phyloP scores from a whole-genome alignment of 2,113 vertebrate genomes.

The Montifringilla adamsi region DNA sequence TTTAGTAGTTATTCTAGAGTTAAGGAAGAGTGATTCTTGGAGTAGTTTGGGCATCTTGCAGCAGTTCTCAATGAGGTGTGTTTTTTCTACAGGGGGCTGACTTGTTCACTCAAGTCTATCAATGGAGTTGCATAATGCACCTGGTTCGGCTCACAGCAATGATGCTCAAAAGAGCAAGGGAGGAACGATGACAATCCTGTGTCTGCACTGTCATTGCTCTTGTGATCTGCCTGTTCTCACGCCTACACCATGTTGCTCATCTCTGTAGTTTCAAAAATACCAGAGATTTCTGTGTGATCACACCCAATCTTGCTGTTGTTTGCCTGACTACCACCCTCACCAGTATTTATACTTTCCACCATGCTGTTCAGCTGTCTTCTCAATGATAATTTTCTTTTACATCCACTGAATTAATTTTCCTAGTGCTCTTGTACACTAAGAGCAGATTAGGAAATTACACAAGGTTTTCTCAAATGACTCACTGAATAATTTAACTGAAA shows the following conservation, averaged over 20 bases:
- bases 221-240: background rate
- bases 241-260: background rate
- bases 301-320: background rate
- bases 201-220: background rate
- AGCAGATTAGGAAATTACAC: background rate
- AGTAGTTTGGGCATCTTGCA: background rate
- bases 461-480: background rate
- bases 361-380: background rate
- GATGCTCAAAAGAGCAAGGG: background rate
- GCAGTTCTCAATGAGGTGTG: background rate
- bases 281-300: background rate
- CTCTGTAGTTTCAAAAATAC: background rate
- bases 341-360: background rate
- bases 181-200: background rate
- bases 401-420: background rate
- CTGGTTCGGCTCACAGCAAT: background rate
- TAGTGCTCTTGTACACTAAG: background rate
- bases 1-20: background rate
- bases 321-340: background rate
- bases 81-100: fast-evolving
- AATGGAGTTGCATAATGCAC: background rate
- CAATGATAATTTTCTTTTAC: background rate
- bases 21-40: background rate
- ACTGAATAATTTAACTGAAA: background rate
- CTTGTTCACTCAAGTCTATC: background rate